Percentiles rank a stretch among this genome's conserved stretches.
Evolutionary conservation across 2,888 invertebrate species (phyloP).

Genomic region (Stenurella melanura): DNA sequence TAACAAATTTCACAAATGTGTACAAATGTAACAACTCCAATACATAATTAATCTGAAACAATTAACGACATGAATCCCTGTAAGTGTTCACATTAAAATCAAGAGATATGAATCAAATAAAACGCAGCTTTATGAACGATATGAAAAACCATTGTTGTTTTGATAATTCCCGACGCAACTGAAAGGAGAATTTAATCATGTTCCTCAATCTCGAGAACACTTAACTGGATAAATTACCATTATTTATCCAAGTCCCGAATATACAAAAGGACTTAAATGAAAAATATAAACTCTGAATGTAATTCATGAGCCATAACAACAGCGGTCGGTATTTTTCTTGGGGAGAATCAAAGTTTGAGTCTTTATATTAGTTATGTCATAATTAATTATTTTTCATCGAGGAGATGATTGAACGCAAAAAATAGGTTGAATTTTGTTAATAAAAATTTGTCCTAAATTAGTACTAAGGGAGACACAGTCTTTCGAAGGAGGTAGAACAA

Average conservation of each 20-base stretch:
- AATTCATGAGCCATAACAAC: not conserved
- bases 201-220: slow-evolving; percentile 58
- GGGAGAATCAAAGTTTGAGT: not conserved
- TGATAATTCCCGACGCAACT: slow-evolving; percentile 39
- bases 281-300: slow-evolving; percentile 3
- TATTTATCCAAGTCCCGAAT: slow-evolving; percentile 56
- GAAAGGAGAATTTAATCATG: slow-evolving; percentile 57
- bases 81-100: not conserved
- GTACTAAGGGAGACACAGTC: too few species aligned
- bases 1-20: not conserved
- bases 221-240: slow-evolving; percentile 57
- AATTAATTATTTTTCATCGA: too few species aligned
- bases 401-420: too few species aligned
- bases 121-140: not conserved
- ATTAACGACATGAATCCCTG: not conserved
- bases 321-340: not conserved
- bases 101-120: slow-evolving; percentile 6
- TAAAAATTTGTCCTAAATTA: too few species aligned
- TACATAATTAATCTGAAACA: not conserved
- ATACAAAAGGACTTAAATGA: slow-evolving; percentile 41
- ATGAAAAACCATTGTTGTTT: slow-evolving; percentile 19
- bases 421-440: too few species aligned
- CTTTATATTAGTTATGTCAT: too few species aligned
- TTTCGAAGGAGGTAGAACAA: too few species aligned
- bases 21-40: too few species aligned